phyloP scores from a whole-genome alignment of 2,888 invertebrate genomes.

The Phortica okadai region DNA sequence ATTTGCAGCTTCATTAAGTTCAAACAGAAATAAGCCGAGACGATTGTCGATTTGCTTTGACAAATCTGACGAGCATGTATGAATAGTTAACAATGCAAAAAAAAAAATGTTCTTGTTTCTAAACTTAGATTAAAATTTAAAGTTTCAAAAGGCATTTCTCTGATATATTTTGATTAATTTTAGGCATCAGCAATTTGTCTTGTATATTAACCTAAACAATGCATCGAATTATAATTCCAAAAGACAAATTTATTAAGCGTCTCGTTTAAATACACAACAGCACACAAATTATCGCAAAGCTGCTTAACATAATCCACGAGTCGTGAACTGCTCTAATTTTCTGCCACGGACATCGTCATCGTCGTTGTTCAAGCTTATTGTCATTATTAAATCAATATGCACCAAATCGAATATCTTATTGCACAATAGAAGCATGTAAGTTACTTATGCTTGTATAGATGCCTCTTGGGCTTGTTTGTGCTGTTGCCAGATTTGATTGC shows the following conservation, averaged over 20 bases:
- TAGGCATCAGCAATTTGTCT: too few species aligned
- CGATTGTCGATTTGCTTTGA: not conserved
- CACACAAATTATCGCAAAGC: not conserved
- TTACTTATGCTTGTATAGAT: not conserved
- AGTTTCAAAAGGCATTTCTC: too few species aligned
- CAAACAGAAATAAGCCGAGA: not conserved
- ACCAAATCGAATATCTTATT: not conserved
- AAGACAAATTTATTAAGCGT: not conserved
- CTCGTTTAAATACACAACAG: not conserved
- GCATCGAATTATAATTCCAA: not conserved
- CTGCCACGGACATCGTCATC: not conserved
- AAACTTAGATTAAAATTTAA: too few species aligned
- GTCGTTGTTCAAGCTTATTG: not conserved
- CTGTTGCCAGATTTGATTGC: conserved; percentile 13
- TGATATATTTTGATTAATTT: too few species aligned
- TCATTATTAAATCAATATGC: conserved; percentile 9
- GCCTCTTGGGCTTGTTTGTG: not conserved
- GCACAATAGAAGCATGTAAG: not conserved
- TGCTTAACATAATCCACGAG: conserved; percentile 5
- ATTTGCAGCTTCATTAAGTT: not conserved
- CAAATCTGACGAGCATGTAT: not conserved
- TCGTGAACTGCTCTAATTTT: not conserved
- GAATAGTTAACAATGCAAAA: too few species aligned
- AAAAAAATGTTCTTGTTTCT: too few species aligned
- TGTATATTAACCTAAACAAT: not conserved